A percentile compares a stretch with the other conserved stretches of the same genome.
phyloP scores from a whole-genome alignment of 2,888 invertebrate genomes.

The Lordiphosa fenestrarum region DNA sequence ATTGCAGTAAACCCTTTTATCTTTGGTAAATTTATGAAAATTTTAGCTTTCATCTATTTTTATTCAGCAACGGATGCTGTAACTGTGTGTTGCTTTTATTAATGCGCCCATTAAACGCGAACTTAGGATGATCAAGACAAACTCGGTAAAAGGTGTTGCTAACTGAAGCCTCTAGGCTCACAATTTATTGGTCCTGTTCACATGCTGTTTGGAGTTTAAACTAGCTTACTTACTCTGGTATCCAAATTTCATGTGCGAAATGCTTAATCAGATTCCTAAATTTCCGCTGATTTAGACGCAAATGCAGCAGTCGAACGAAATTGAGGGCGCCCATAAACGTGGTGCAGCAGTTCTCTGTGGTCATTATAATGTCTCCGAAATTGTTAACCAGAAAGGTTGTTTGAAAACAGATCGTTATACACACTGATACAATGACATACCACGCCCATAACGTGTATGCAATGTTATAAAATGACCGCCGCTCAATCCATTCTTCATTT shows the following conservation, averaged over 20 bases:
- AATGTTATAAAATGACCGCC: background rate
- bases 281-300: conserved; percentile 66
- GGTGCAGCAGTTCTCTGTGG: conserved; percentile 79
- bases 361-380: conserved; percentile 76
- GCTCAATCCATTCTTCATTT: background rate
- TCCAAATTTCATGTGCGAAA: conserved; percentile 77
- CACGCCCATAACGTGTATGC: conserved; percentile 75
- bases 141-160: too few relatives aligned
- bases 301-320: conserved; percentile 77
- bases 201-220: too few relatives aligned
- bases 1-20: too few relatives aligned
- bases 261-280: conserved; percentile 70
- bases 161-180: too few relatives aligned
- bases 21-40: too few relatives aligned
- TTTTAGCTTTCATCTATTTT: too few relatives aligned
- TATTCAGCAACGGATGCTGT: too few relatives aligned
- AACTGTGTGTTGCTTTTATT: too few relatives aligned
- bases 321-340: conserved; percentile 79
- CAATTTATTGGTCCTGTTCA: too few relatives aligned
- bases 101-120: too few relatives aligned
- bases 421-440: conserved; percentile 75
- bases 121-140: too few relatives aligned
- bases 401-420: conserved; percentile 77
- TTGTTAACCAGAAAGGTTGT: conserved; percentile 70
- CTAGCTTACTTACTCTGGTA: conserved; percentile 65